phyloP scores from a whole-genome alignment of 2,888 invertebrate genomes.

The Entomobrya proxima region DNA sequence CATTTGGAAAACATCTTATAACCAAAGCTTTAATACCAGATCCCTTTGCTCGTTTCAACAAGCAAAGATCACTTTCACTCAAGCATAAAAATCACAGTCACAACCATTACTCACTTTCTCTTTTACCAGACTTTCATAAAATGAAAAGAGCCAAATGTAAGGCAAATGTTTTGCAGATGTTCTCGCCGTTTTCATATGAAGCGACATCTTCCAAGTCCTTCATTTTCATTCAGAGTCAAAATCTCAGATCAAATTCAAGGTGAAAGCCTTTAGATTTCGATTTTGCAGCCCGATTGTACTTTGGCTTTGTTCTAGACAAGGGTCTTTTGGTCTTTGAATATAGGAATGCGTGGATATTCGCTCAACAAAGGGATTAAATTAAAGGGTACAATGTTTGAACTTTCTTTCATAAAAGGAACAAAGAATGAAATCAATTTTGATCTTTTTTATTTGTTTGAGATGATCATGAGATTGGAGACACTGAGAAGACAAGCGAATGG shows the following conservation, averaged over 20 bases:
- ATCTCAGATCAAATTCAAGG: neutral
- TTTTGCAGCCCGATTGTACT: neutral
- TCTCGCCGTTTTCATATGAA: neutral
- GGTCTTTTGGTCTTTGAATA: neutral
- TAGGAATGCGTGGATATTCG: neutral
- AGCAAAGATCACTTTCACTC: no score
- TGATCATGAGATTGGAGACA: neutral
- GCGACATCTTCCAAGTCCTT: neutral
- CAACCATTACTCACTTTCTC: no score
- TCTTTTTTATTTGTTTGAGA: conserved; percentile 24
- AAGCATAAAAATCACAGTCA: no score
- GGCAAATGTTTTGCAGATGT: no score
- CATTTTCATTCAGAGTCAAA: neutral
- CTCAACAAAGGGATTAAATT: conserved; percentile 17
- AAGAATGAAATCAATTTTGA: conserved; percentile 31
- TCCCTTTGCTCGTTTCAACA: no score
- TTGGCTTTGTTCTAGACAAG: neutral
- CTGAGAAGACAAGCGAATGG: neutral
- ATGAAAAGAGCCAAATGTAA: no score
- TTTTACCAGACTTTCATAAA: no score
- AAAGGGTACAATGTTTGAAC: conserved; percentile 24
- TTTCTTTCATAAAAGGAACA: neutral
- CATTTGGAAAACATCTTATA: no score
- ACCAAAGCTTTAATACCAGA: no score
- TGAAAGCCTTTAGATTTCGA: neutral